Conservation (phyloP, 2,113 vertebrate genomes). For the Mungos mungo region DNA sequence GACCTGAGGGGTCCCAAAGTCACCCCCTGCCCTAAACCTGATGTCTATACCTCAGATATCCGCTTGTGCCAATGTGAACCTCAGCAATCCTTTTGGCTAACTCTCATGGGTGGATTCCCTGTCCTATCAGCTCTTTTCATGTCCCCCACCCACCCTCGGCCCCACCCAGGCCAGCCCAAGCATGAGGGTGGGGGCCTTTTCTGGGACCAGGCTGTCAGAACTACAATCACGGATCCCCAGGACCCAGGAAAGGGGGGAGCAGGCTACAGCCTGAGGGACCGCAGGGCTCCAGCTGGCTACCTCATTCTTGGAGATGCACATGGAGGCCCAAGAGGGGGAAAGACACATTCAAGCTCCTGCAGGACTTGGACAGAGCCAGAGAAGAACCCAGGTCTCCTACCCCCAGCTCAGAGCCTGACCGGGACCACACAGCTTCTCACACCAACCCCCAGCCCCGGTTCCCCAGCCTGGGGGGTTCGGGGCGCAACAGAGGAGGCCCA, state of each 20-base stretch:
- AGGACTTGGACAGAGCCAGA: background rate
- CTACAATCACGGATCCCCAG: background rate
- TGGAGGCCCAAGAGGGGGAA: background rate
- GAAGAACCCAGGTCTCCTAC: background rate
- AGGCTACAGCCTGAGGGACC: background rate
- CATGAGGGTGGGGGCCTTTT: slow-evolving; percentile 9
- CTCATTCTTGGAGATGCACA: background rate
- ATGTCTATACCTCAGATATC: background rate
- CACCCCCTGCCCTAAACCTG: background rate
- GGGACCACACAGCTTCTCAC: background rate
- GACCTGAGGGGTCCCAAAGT: background rate
- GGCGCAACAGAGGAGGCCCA: background rate
- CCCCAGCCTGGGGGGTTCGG: background rate
- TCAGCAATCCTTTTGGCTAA: background rate
- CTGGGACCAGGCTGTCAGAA: background rate
- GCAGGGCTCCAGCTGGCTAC: background rate
- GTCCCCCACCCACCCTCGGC: background rate
- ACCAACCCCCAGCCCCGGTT: background rate
- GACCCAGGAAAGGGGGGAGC: background rate
- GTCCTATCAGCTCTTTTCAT: background rate
- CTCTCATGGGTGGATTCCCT: background rate
- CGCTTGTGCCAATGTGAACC: background rate
- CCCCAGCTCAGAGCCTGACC: background rate
- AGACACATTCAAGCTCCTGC: background rate
- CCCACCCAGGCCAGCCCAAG: background rate